Percentiles rank a stretch among this genome's conserved stretches.
These are phyloP conservation scores for Hirundo rustica DNA, from an alignment of 2,797 vertebrate genomes.

Conservation along the genomic window DNA sequence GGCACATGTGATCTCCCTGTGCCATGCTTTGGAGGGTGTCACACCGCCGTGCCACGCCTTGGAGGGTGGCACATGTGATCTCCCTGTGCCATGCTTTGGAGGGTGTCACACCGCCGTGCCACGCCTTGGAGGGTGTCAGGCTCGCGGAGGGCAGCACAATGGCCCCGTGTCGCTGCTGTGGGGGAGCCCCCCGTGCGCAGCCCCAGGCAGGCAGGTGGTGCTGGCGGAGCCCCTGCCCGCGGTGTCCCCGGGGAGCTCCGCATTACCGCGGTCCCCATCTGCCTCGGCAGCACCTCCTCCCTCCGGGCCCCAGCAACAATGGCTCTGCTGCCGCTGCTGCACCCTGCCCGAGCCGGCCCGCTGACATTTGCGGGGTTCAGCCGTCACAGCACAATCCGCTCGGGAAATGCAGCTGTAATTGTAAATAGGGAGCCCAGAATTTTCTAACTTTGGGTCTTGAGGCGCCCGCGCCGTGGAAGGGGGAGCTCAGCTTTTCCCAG, in stretches of 20 bases:
- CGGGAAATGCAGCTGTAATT: not conserved
- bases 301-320: conserved; percentile 32
- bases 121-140: rapidly evolving
- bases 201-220: conserved; percentile 2
- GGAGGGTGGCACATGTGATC: not conserved
- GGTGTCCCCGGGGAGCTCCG: conserved; percentile 28
- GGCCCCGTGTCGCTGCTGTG: rapidly evolving
- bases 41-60: rapidly evolving
- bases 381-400: not conserved
- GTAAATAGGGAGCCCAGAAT: not conserved
- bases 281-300: conserved; percentile 24
- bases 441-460: not conserved
- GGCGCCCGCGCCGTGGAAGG: rapidly evolving
- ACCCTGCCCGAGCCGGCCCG: not conserved
- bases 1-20: not conserved
- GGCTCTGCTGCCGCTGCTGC: conserved; percentile 26
- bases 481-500: not conserved
- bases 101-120: not conserved
- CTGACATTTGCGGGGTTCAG: not conserved
- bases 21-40: not conserved
- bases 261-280: conserved; percentile 57
- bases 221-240: not conserved
- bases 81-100: not conserved
- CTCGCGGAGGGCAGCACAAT: rapidly evolving
- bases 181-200: not conserved